Evolutionary conservation across 1,140 invertebrate genomes (phyloP), one percentile per base, ranked within the genome.

Genomic region (Philotrypesis tridentata): DNA sequence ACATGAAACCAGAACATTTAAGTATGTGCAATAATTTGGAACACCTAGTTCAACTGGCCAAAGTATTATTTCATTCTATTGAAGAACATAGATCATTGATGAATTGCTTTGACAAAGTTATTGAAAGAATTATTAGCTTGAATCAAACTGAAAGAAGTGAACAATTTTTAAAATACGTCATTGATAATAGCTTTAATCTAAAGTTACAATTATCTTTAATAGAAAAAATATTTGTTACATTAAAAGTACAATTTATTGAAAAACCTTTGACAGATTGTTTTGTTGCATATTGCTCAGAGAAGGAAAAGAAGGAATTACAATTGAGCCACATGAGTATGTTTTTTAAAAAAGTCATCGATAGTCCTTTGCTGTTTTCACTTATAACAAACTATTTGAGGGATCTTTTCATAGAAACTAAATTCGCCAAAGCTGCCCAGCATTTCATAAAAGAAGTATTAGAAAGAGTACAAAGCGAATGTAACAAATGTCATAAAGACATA

Each of bases 221-320:
- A 29, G 87, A 91, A 84, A 79, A 80, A 37, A 86, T 91, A 60
- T 91, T 88, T 80, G 27, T 67, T 14, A 76, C 77, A 2, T 85
- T 89, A 37, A 85, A 40, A 11, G 82, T 75, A 29, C 74, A 87
- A 80, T 82, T 89, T 27, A 87, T 91, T 65, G 88, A 91, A 75
- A 79, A 86, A 72, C 88, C 89, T n/a, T 70, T 91, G 21, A 48
- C 87, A 4, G 80, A 89, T 25, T 82, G 81, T 82, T 89, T 91
- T 73, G 7, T 84, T 0, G 43, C 61, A 17, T 83, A 65, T n/a
- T 84, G 78, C 65, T 17, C 68, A 0, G 31, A 83, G 60, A 31
- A 80, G 43, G 83, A 86, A 27, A 74, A 75, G 29, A 72, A 79
- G 27, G 65, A 84, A 33, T 48, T 9, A 63, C 55, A 84, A 1